Evolutionary conservation across 2,113 vertebrate genomes (phyloP), one percentile per base, ranked within the genome.

Genomic region (Atractosteus spatula): DNA sequence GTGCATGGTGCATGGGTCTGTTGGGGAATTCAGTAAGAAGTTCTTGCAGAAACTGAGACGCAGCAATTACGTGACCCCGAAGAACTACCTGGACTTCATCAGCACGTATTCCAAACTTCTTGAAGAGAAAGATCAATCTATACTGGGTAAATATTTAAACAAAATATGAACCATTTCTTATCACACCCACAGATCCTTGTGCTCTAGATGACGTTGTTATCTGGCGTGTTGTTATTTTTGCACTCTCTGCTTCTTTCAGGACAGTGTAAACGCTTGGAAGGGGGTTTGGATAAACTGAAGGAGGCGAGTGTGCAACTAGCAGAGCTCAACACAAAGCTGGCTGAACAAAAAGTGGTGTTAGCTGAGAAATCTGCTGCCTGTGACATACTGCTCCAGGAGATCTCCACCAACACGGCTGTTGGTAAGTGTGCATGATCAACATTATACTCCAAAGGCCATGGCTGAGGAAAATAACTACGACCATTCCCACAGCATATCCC

Each of bases 71-170:
- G 96, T 98, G 6, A 98, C 96, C 1, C 96, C 97, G 10, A 99
- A 97, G 86, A 99, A 97, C 80, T 99, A 90, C 83, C 92, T 99
- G 64, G 97, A 98, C 72, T 99, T 97, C 68, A 95, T 99, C 69
- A 89, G 81, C 70, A 96, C 93, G 0, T 99, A 97, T 42, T 85
- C 87, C 3, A 92, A 79, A 42, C 78, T 99, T 42, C 81, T 99
- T 77, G 87, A 95, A 1, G 95, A 98, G 78, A 97, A 97, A 76
- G 93, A 96, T 0, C 73, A 93, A 61, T 91, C 83, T 70, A 96
- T 97, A 76, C 87, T 93, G 59, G 96, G 97, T 98, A 77, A 91
- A 80, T 63, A 42, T 4, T 11, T 57, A 7, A 68, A 62, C 14
- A 3, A 76, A 29, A 29, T 29, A 29, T 2, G 29, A 29, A 29